These are phyloP conservation scores for Sporophila hypoxantha DNA, from an alignment of 2,113 vertebrate species.

Conservation along the genomic window DNA sequence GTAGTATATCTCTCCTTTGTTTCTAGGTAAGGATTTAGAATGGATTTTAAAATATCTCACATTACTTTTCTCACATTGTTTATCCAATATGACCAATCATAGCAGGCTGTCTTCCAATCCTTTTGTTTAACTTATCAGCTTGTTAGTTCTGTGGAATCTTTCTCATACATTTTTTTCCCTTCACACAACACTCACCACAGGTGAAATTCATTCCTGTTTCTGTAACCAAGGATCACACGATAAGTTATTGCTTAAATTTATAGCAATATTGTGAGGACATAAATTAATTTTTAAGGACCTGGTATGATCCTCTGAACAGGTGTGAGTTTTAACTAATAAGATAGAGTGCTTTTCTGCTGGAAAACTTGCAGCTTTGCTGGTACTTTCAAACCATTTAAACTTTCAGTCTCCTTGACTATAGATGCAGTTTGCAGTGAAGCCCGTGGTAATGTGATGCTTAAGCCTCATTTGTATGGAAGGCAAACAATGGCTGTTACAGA, in stretches of 20 bases:
- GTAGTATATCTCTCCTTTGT: slow-evolving; percentile 23
- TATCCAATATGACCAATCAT: slow-evolving; percentile 37
- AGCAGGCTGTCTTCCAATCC: slow-evolving; percentile 29
- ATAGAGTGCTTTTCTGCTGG: not conserved
- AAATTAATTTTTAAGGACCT: slow-evolving; percentile 18
- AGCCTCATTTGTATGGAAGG: not conserved
- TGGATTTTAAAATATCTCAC: slow-evolving; percentile 48
- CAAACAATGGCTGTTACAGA: not conserved
- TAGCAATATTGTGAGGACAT: not conserved
- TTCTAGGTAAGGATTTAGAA: slow-evolving; percentile 47
- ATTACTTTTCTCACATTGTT: slow-evolving; percentile 42
- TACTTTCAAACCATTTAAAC: not conserved
- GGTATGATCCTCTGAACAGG: not conserved
- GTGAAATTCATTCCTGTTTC: slow-evolving; percentile 27
- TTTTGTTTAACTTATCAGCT: slow-evolving; percentile 45
- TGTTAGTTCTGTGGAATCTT: slow-evolving; percentile 20
- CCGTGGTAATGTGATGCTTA: not conserved
- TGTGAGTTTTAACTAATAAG: slow-evolving; percentile 6
- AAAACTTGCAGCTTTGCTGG: not conserved
- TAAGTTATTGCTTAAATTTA: slow-evolving; percentile 15
- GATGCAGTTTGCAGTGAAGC: not conserved
- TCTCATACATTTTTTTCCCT: slow-evolving; percentile 21
- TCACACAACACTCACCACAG: slow-evolving; percentile 33
- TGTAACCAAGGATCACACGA: not conserved
- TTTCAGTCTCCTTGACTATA: not conserved